These are phyloP conservation scores for Sinocyclocheilus anophthalmus DNA, from an alignment of 2,113 vertebrate species.

Conservation along the genomic window DNA sequence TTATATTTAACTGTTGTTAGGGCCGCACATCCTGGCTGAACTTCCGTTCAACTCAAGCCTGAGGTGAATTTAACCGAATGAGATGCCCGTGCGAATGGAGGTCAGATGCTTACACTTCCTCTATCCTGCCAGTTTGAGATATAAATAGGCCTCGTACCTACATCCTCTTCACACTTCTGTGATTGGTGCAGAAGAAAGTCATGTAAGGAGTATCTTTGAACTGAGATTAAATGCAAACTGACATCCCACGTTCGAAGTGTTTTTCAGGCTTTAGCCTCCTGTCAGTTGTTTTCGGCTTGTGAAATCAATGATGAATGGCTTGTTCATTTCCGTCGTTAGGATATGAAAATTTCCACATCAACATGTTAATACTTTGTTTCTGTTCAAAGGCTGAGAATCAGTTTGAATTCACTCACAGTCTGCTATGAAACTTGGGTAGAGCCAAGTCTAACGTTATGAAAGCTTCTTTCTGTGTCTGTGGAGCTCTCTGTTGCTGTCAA, in stretches of 20 bases:
- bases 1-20: slow-evolving; percentile 19
- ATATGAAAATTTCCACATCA: slow-evolving; percentile 30
- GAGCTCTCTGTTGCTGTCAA: slow-evolving; percentile 23
- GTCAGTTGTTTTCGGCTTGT: slow-evolving; percentile 32
- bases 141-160: slow-evolving; percentile 26
- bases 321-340: slow-evolving; percentile 6
- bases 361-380: slow-evolving; percentile 13
- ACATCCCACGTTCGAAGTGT: slow-evolving; percentile 26
- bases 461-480: slow-evolving; percentile 15
- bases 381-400: slow-evolving; percentile 41
- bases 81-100: not conserved
- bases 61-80: slow-evolving; percentile 6
- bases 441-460: not conserved
- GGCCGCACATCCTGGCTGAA: slow-evolving; percentile 28
- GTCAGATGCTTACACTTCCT: slow-evolving; percentile 12
- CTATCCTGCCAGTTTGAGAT: not conserved
- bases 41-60: slow-evolving; percentile 11
- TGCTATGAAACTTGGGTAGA: slow-evolving; percentile 10
- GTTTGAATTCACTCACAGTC: slow-evolving; percentile 1
- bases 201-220: slow-evolving; percentile 31
- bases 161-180: not conserved
- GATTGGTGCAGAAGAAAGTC: slow-evolving; percentile 32
- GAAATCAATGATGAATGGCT: slow-evolving; percentile 41
- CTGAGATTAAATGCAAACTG: slow-evolving; percentile 36
- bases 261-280: slow-evolving; percentile 19